Percentiles rank a stretch among this genome's conserved stretches.
Evolutionary conservation across 2,797 vertebrate genomes (phyloP).

Genomic region (Clarias platycephalus): DNA sequence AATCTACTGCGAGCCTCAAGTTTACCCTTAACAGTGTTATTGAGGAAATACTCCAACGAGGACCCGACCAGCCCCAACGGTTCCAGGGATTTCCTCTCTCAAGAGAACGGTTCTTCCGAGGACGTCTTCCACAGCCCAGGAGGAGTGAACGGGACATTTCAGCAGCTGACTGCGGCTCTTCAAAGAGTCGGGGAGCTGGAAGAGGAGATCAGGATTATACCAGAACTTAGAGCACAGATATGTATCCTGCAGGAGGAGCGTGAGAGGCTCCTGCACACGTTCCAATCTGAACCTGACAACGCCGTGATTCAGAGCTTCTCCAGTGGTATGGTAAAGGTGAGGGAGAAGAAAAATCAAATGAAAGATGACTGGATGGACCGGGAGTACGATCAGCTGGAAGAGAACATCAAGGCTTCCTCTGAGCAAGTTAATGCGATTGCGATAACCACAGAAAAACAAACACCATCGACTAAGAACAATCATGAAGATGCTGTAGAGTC

Average conservation of each 20-base stretch:
- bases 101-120: slow-evolving; percentile 65
- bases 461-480: neutral
- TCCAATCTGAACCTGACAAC: slow-evolving; percentile 62
- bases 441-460: neutral
- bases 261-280: slow-evolving; percentile 59
- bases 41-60: slow-evolving; percentile 70
- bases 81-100: slow-evolving; percentile 57
- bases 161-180: slow-evolving; percentile 68
- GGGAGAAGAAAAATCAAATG: slow-evolving; percentile 34
- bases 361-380: slow-evolving; percentile 55
- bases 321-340: neutral
- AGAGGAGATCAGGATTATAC: slow-evolving; percentile 70
- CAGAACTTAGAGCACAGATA: slow-evolving; percentile 72
- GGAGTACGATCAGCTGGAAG: slow-evolving; percentile 51
- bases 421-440: slow-evolving; percentile 40
- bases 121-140: slow-evolving; percentile 59
- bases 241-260: slow-evolving; percentile 71
- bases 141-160: slow-evolving; percentile 52
- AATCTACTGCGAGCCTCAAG: slow-evolving; percentile 89
- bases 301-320: slow-evolving; percentile 14
- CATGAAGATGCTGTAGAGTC: slow-evolving; percentile 14
- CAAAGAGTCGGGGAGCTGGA: slow-evolving; percentile 75
- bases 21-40: slow-evolving; percentile 82
- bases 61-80: slow-evolving; percentile 64
- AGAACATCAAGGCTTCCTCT: slow-evolving; percentile 52